Evolutionary conservation across 37 sponge, comb jelly and placozoan genomes (phyloP).

Genomic region (Beroe forskalii): DNA sequence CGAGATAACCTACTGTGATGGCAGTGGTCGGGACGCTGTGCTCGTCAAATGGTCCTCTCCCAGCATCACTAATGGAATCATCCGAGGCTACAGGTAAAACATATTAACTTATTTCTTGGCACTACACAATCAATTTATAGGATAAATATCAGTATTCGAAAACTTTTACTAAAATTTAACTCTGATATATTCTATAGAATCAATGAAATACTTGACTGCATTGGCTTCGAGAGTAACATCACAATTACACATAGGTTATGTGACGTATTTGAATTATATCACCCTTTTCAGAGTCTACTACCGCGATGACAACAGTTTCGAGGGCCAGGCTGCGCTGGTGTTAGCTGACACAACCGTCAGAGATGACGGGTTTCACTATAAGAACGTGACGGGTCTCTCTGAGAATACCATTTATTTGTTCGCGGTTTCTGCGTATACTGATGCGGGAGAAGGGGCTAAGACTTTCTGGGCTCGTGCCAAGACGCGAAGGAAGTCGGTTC

Average conservation of each 20-base stretch:
- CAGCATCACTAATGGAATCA: slow-evolving; percentile 17
- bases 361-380: background rate
- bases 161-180: too few species aligned
- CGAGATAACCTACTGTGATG: slow-evolving; percentile 8
- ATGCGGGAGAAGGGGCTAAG: slow-evolving; percentile 42
- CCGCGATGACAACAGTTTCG: slow-evolving; percentile 7
- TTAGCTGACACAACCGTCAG: background rate
- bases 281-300: slow-evolving; percentile 43
- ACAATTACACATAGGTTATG: too few species aligned
- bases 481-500: slow-evolving; percentile 12
- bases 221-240: too few species aligned
- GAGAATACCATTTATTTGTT: background rate
- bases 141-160: too few species aligned
- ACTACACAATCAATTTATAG: too few species aligned
- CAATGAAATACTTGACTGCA: too few species aligned
- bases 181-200: too few species aligned
- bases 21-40: slow-evolving; percentile 60
- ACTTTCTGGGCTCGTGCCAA: background rate
- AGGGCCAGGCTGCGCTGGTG: background rate
- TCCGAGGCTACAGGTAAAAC: slow-evolving; percentile 17
- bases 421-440: slow-evolving; percentile 44
- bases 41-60: slow-evolving; percentile 52
- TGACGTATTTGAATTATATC: too few species aligned
- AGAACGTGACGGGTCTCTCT: slow-evolving; percentile 46
- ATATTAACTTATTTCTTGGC: too few species aligned